These are phyloP conservation scores for Cryptomyrus ogoouensis DNA, from an alignment of 2,113 vertebrate genomes.

Conservation along the genomic window DNA sequence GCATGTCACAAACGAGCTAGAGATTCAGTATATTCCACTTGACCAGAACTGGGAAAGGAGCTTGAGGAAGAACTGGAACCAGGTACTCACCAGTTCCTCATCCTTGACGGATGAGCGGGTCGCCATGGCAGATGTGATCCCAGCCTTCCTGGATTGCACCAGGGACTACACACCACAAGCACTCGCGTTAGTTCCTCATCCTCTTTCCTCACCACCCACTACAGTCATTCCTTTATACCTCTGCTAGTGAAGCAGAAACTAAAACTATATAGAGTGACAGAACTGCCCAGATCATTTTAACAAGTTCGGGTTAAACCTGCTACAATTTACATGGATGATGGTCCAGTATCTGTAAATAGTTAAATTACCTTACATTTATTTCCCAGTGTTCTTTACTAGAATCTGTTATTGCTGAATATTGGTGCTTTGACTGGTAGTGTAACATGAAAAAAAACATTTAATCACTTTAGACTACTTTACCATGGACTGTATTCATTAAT, in stretches of 20 bases:
- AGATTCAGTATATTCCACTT: background rate
- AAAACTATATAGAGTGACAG: background rate
- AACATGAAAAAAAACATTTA: background rate
- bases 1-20: background rate
- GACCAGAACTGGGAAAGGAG: background rate
- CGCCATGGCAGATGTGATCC: constrained; percentile 91
- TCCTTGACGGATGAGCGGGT: constrained; percentile 93
- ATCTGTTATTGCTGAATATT: background rate
- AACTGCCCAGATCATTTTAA: background rate
- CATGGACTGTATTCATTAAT: background rate
- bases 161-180: constrained; percentile 68
- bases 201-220: background rate
- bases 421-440: background rate
- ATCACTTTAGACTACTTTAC: background rate
- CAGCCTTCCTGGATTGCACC: constrained; percentile 93
- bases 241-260: background rate
- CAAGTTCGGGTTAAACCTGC: background rate
- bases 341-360: background rate
- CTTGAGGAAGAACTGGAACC: background rate
- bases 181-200: constrained; percentile 27
- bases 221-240: background rate
- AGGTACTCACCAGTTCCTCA: constrained; percentile 87
- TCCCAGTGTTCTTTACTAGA: background rate
- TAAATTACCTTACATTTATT: background rate
- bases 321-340: background rate